phyloP scores from a whole-genome alignment of 2,113 vertebrate genomes.

The Cryptotis parvus region DNA sequence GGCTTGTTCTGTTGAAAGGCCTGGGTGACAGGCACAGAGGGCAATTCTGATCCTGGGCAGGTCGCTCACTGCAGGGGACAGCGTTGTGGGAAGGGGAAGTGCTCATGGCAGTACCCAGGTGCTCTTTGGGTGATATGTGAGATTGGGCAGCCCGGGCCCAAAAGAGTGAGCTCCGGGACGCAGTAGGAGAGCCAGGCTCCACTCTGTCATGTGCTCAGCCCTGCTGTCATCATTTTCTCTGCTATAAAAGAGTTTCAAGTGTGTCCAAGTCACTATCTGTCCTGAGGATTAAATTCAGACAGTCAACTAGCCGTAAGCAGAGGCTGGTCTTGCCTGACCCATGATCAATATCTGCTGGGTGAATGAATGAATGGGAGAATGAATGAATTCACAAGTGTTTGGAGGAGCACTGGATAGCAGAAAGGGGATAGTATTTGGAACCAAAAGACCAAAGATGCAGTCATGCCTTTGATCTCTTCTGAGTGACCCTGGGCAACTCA shows the following conservation, averaged over 20 bases:
- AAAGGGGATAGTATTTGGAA: not conserved
- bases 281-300: not conserved
- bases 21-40: constrained; percentile 70
- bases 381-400: not conserved
- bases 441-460: not conserved
- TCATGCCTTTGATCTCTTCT: constrained; percentile 33
- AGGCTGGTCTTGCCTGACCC: not conserved
- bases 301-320: not conserved
- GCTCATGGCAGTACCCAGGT: not conserved
- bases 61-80: not conserved
- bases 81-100: not conserved
- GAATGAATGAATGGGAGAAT: not conserved
- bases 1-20: constrained; percentile 71
- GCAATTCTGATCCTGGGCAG: not conserved
- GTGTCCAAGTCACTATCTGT: not conserved
- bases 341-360: not conserved
- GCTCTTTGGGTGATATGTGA: too few species aligned
- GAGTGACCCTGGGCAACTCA: constrained; percentile 78
- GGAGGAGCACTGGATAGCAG: not conserved
- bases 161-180: not conserved
- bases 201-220: not conserved
- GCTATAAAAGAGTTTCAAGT: not conserved
- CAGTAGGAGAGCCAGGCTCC: not conserved
- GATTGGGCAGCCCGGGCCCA: not conserved
- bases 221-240: not conserved